Conservation (phyloP, 2,797 vertebrate species). For the Myotis vivesi region DNA sequence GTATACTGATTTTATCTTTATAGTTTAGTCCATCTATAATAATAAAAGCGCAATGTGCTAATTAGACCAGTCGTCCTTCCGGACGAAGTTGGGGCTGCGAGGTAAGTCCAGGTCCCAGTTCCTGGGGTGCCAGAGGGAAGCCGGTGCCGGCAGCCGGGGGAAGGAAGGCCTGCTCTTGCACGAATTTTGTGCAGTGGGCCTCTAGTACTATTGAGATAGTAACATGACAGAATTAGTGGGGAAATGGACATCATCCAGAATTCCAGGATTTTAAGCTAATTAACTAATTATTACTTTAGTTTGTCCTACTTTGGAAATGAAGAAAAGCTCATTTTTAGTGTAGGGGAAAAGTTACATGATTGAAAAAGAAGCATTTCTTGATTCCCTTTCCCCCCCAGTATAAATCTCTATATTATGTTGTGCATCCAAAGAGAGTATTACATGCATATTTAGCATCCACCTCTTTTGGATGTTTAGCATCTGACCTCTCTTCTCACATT, state of each 20-base stretch:
- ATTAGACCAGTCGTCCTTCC: no score
- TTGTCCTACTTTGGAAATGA: neutral
- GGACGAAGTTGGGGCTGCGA: no score
- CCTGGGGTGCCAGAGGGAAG: no score
- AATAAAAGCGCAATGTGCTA: no score
- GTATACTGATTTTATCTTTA: neutral
- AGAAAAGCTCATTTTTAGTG: neutral
- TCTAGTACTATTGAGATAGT: neutral
- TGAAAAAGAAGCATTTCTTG: neutral
- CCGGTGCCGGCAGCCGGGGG: no score
- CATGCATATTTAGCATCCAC: neutral
- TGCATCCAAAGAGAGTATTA: neutral
- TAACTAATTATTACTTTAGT: neutral
- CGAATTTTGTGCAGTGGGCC: no score
- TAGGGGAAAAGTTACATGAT: neutral
- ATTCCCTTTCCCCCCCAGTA: neutral
- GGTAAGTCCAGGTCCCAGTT: no score
- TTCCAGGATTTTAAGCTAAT: neutral
- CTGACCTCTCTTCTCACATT: neutral
- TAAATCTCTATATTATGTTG: neutral
- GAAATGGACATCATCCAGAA: neutral
- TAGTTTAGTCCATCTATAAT: neutral
- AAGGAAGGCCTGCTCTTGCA: no score
- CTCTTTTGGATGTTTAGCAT: neutral
- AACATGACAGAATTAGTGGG: neutral